Conservation (phyloP, 2,888 invertebrate genomes). For the Caradrina kadenii region DNA sequence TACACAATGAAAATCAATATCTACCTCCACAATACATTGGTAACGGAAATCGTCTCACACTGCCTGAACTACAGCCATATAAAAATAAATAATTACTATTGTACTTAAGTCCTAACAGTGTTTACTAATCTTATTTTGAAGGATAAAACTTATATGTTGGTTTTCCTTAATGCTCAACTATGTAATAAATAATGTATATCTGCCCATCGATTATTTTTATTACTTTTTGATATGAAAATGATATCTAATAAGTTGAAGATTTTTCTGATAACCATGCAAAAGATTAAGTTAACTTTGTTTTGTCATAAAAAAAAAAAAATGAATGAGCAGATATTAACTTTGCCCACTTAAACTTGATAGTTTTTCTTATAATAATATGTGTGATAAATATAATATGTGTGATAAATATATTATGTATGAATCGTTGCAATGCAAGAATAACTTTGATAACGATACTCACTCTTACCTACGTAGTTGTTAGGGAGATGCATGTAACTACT, state of each 20-base stretch:
- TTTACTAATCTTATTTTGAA: conserved; percentile 38
- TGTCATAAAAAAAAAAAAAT: conserved; percentile 8
- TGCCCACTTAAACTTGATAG: not conserved
- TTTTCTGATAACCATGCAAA: conserved; percentile 35
- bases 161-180: conserved; percentile 31
- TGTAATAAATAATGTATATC: conserved; percentile 48
- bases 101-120: conserved; percentile 18
- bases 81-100: conserved; percentile 14
- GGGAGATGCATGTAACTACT: conserved; percentile 21
- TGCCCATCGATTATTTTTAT: conserved; percentile 52
- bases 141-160: conserved; percentile 19
- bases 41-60: conserved; percentile 1
- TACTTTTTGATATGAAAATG: conserved; percentile 40
- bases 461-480: conserved; percentile 25
- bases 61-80: conserved; percentile 1
- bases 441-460: conserved; percentile 14
- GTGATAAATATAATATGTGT: not conserved
- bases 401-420: not conserved
- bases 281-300: conserved; percentile 34
- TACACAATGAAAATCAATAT: conserved; percentile 39
- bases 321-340: not conserved
- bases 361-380: conserved; percentile 1
- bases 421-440: conserved; percentile 17
- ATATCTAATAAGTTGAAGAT: conserved; percentile 48
- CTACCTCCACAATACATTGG: not conserved